These are phyloP conservation scores for Arenaria interpres DNA, from an alignment of 2,113 vertebrate species.

Conservation along the genomic window DNA sequence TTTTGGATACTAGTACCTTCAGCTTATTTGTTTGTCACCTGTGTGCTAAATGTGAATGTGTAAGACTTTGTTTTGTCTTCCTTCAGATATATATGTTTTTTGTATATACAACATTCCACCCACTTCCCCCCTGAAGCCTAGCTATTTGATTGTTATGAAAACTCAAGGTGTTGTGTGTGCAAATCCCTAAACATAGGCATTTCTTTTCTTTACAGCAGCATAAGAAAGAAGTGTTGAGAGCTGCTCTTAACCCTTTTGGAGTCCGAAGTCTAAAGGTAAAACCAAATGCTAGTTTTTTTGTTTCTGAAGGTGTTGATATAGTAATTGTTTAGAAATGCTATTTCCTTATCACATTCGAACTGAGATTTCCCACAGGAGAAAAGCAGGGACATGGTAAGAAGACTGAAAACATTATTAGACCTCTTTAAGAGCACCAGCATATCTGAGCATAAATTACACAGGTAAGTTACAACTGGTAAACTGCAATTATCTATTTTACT, in stretches of 20 bases:
- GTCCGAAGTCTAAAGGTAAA: conserved; percentile 71
- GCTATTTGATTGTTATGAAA: conserved; percentile 53
- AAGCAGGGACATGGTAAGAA: neutral
- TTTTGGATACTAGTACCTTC: neutral
- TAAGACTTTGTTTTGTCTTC: conserved; percentile 42
- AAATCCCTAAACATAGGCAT: conserved; percentile 59
- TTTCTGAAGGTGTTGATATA: neutral
- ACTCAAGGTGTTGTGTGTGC: conserved; percentile 6
- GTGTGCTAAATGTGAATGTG: neutral
- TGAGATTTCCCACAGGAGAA: conserved; percentile 34
- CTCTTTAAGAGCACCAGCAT: conserved; percentile 30
- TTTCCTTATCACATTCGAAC: neutral
- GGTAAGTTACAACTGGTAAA: conserved; percentile 23
- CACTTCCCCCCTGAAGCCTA: conserved; percentile 20
- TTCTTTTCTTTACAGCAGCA: conserved; percentile 67
- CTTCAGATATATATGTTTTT: conserved; percentile 51
- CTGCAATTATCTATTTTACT: conserved; percentile 43
- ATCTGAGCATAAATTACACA: conserved; percentile 42
- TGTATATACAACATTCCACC: conserved; percentile 31
- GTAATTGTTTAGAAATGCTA: neutral
- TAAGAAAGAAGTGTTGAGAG: conserved; percentile 72
- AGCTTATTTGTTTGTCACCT: neutral
- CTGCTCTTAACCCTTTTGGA: conserved; percentile 68
- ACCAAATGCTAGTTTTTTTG: neutral
- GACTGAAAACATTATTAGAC: conserved; percentile 14